Conservation (phyloP, 2,113 vertebrate species). For the Rhinogobius similis region DNA sequence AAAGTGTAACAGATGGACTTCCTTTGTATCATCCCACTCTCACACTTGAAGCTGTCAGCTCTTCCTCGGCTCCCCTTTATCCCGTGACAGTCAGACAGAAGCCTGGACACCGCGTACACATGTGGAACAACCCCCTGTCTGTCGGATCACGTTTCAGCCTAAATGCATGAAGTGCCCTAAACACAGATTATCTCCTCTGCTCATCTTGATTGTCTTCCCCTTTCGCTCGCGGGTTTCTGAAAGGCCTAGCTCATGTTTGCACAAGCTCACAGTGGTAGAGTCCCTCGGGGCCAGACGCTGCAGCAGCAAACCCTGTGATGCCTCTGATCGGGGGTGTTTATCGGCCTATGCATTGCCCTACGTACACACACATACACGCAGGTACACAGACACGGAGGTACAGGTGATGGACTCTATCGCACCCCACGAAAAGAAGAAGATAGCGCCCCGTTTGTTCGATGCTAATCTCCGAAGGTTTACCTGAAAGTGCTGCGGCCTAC, state of each 20-base stretch:
- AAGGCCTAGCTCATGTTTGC: constrained; percentile 69
- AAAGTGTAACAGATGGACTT: neutral
- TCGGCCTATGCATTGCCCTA: constrained; percentile 44
- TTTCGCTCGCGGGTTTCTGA: constrained; percentile 61
- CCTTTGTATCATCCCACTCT: constrained; percentile 23
- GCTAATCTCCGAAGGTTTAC: constrained; percentile 53
- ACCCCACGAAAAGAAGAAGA: constrained; percentile 48
- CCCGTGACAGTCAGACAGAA: constrained; percentile 38
- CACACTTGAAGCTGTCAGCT: constrained; percentile 23
- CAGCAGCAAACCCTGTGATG: constrained; percentile 65
- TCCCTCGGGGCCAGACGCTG: constrained; percentile 61
- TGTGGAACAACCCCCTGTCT: constrained; percentile 58
- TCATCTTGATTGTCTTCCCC: constrained; percentile 74
- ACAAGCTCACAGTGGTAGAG: constrained; percentile 59
- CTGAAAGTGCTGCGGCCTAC: constrained; percentile 26
- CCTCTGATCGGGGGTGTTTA: constrained; percentile 58
- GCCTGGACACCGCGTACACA: constrained; percentile 67
- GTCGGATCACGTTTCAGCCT: constrained; percentile 69
- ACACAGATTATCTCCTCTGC: constrained; percentile 70
- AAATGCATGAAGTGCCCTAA: constrained; percentile 69
- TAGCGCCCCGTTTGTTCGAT: constrained; percentile 47
- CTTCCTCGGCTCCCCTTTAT: constrained; percentile 6
- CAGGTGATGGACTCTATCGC: constrained; percentile 60
- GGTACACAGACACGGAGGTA: constrained; percentile 25
- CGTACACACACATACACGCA: constrained; percentile 3